Conservation (phyloP, 2,888 invertebrate species). For the Nomada flava region DNA sequence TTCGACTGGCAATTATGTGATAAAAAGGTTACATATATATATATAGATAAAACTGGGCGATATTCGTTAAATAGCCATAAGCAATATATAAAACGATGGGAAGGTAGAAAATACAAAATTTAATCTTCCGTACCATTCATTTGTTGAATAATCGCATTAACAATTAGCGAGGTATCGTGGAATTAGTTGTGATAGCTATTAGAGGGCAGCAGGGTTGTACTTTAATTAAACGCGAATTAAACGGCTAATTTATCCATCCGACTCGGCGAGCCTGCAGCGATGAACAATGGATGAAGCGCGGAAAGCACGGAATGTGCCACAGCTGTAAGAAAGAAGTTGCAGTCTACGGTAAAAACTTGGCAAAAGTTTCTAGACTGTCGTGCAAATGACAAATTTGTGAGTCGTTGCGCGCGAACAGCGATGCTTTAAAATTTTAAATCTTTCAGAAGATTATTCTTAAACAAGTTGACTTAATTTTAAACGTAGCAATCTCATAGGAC, state of each 20-base stretch:
- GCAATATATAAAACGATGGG: neutral
- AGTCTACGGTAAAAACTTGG: slow-evolving; percentile 52
- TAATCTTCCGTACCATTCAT: neutral
- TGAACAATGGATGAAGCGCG: slow-evolving; percentile 60
- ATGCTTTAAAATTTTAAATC: slow-evolving; percentile 41
- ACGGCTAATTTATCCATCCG: slow-evolving; percentile 69
- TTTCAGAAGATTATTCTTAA: slow-evolving; percentile 16
- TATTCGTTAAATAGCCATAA: neutral
- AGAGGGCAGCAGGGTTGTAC: slow-evolving; percentile 24
- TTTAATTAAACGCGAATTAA: slow-evolving; percentile 74
- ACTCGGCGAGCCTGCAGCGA: slow-evolving; percentile 39
- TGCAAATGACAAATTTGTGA: slow-evolving; percentile 53
- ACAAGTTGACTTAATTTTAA: neutral
- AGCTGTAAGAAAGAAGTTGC: slow-evolving; percentile 66
- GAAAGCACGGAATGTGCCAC: slow-evolving; percentile 56
- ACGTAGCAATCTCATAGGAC: neutral
- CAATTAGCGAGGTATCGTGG: slow-evolving; percentile 24
- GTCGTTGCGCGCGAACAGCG: slow-evolving; percentile 23
- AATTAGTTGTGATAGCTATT: slow-evolving; percentile 50
- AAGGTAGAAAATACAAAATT: neutral
- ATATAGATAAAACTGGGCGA: too few species aligned
- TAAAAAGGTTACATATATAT: too few species aligned
- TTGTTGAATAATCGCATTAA: slow-evolving; percentile 9
- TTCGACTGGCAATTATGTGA: too few species aligned
- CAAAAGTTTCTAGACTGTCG: slow-evolving; percentile 44